Base-by-base conservation (phyloP, 2,797 vertebrate genomes). In the Botia kubotai region DNA sequence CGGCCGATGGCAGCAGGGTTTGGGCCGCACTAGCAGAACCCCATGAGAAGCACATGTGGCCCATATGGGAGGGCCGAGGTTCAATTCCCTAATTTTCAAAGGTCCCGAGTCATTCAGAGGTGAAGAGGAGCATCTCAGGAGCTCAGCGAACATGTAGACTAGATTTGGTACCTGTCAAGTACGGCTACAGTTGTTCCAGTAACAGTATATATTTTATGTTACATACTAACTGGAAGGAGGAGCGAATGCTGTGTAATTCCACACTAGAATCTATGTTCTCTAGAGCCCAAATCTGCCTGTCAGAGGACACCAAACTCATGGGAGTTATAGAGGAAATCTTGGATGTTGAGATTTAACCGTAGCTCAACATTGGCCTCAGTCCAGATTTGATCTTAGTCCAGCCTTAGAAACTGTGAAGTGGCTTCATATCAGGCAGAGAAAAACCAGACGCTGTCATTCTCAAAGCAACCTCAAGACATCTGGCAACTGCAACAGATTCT, bases 371-470 rank as follows among this genome's bases (percentile, higher is more conserved):
- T 86, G 85, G 83, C 66, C 6, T 8, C 1, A 4, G 33, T 68
- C 72, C 79, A 80, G 26, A 80, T 80, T 74, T 80, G 39, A 74
- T 80, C 57, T 68, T 68, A 74, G 71, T 80, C 62, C 83, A 43
- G 75, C 14, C 29, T 52, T 60, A 74, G 65, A 84, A 84, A 76
- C 67, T 62, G 72, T 82, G 69, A 82, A 84, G 62, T 68, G 73
- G 77, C 77, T 83, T 84, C 77, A 81, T 79, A 83, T 81, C 78
- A 57, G 19, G 48, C 29, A 84, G 85, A 86, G 63, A 78, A 58
- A 85, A 86, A 79, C 46, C 85, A 86, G 85, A 80, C 62, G 7
- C 83, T 81, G 77, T 83, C 78, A 43, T 75, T 81, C 78, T 79
- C 62, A 48, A 29, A 78, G 70, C 52, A 65, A 75, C 26, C 75